Conservation (phyloP, 2,113 vertebrate genomes). For the Sylvietta virens region DNA sequence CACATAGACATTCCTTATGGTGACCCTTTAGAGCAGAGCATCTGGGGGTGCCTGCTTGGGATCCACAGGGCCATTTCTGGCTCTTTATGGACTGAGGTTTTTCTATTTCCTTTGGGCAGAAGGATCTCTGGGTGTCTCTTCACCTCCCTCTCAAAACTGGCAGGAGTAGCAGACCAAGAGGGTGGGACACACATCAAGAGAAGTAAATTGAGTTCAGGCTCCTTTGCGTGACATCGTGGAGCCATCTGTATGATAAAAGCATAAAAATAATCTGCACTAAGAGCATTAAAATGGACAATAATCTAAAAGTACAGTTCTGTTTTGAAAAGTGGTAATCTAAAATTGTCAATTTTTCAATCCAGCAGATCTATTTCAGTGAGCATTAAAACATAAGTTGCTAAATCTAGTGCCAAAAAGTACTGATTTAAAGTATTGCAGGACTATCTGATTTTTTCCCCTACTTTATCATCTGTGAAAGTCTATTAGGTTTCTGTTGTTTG, state of each 20-base stretch:
- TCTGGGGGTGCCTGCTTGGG: background rate
- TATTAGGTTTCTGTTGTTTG: background rate
- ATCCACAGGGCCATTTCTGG: background rate
- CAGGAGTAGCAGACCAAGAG: background rate
- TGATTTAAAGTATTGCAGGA: background rate
- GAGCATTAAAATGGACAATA: conserved; percentile 6
- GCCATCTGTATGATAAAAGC: background rate
- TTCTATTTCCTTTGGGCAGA: background rate
- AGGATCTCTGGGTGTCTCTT: background rate
- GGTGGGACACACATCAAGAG: background rate
- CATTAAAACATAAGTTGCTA: background rate
- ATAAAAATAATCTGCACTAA: background rate
- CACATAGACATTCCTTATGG: background rate
- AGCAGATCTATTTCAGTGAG: background rate
- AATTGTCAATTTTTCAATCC: conserved; percentile 17
- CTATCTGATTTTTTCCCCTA: background rate
- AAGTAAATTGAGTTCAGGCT: background rate
- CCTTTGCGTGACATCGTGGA: background rate
- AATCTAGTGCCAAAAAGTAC: background rate
- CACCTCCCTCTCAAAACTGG: background rate
- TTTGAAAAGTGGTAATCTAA: background rate
- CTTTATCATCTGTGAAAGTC: background rate
- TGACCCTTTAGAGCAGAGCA: background rate
- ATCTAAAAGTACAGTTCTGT: background rate
- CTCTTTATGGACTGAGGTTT: background rate